Conservation (phyloP, 2,113 vertebrate genomes). For the Parus major region DNA sequence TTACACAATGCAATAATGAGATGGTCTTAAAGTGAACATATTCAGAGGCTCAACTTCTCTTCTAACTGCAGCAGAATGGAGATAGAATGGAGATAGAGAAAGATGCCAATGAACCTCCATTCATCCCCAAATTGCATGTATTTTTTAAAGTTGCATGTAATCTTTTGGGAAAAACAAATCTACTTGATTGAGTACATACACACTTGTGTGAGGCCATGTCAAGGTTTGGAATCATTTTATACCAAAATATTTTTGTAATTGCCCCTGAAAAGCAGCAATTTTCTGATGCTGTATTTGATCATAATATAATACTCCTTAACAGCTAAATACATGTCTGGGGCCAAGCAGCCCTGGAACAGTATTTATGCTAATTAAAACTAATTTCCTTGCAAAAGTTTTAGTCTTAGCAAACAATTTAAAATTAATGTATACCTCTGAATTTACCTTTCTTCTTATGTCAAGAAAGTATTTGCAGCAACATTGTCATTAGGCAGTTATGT, state of each 20-base stretch:
- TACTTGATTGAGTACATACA: not conserved
- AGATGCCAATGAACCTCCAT: not conserved
- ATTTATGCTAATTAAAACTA: conserved; percentile 56
- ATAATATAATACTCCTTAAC: not conserved
- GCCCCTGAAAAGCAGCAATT: not conserved
- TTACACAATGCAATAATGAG: not conserved
- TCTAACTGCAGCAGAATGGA: not conserved
- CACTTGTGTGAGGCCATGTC: not conserved
- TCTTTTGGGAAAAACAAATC: not conserved
- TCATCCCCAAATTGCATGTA: not conserved
- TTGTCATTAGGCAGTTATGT: conserved; percentile 60
- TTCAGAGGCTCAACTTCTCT: not conserved
- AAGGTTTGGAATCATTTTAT: not conserved
- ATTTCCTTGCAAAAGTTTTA: conserved; percentile 38
- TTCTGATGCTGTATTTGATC: not conserved
- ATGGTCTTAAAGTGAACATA: not conserved
- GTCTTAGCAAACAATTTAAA: conserved; percentile 42
- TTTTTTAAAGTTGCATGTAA: not conserved
- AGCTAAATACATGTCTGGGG: not conserved
- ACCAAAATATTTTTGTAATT: not conserved
- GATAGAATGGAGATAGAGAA: not conserved
- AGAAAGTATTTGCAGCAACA: conserved; percentile 62
- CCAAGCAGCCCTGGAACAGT: not conserved
- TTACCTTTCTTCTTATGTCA: conserved; percentile 60
- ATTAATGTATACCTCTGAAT: conserved; percentile 33